phyloP scores from a whole-genome alignment of 1,140 invertebrate genomes.

The Venustaconcha ellipsiformis region DNA sequence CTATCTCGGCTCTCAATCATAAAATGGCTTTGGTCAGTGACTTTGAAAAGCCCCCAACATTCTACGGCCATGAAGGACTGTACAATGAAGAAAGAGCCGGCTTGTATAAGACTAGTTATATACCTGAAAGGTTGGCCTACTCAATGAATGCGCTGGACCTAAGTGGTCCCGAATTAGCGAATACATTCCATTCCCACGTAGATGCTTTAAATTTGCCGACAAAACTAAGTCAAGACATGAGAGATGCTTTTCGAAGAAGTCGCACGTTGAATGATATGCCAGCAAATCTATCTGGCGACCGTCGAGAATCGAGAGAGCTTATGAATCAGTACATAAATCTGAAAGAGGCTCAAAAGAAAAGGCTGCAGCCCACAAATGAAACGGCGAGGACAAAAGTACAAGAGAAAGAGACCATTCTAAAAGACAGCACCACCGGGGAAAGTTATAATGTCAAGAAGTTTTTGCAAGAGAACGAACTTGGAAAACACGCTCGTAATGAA shows the following conservation, averaged over 20 bases:
- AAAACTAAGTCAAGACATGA: slow-evolving; percentile 48
- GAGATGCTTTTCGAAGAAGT: slow-evolving; percentile 44
- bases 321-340: slow-evolving; percentile 39
- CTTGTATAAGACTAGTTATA: slow-evolving; percentile 64
- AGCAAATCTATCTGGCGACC: slow-evolving; percentile 45
- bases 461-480: slow-evolving; percentile 61
- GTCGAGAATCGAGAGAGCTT: slow-evolving; percentile 38
- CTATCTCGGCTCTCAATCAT: slow-evolving; percentile 51
- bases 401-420: slow-evolving; percentile 57
- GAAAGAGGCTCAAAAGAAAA: slow-evolving; percentile 42
- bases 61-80: slow-evolving; percentile 63
- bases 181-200: slow-evolving; percentile 56
- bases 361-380: slow-evolving; percentile 43
- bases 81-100: slow-evolving; percentile 65
- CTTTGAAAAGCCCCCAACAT: slow-evolving; percentile 54
- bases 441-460: slow-evolving; percentile 66
- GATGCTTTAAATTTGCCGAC: slow-evolving; percentile 54
- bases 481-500: slow-evolving; percentile 51
- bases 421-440: slow-evolving; percentile 58
- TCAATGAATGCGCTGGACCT: slow-evolving; percentile 50
- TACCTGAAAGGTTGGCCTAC: slow-evolving; percentile 53
- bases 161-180: slow-evolving; percentile 51
- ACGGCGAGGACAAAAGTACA: slow-evolving; percentile 48
- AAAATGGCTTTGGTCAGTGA: slow-evolving; percentile 46
- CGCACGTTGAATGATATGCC: slow-evolving; percentile 31